Base-by-base conservation (phyloP, 2,888 invertebrate species). In the Agrenia bidenticulata region DNA sequence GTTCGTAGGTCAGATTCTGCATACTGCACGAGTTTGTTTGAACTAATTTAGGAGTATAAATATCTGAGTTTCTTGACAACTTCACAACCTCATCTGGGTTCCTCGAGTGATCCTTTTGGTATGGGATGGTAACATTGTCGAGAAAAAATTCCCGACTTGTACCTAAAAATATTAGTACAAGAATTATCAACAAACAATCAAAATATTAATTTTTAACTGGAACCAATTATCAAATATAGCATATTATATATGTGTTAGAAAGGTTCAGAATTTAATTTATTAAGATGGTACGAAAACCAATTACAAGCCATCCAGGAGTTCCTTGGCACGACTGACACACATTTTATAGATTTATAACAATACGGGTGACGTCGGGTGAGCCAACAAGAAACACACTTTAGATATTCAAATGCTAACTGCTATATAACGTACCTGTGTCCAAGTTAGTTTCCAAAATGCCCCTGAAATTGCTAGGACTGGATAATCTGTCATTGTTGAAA, bases 371-470 rank as follows among this genome's bases (percentile, higher is more conserved):
- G n/a, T n/a, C n/a, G n/a, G n/a, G n/a, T n/a, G n/a, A n/a, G n/a
- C n/a, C n/a, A n/a, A n/a, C n/a, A n/a, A n/a, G n/a, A n/a, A n/a
- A n/a, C n/a, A n/a, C n/a, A n/a, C n/a, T n/a, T n/a, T n/a, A n/a
- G n/a, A n/a, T n/a, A n/a, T n/a, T n/a, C n/a, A n/a, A n/a, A n/a
- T n/a, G n/a, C n/a, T n/a, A n/a, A n/a, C n/a, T n/a, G n/a, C n/a
- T n/a, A n/a, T n/a, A n/a, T 9, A 21, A 65, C 65, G 56, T 55
- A 73, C 73, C 73, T 69, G 85, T 86, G 89, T 92, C 92, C 82
- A 92, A 86, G 84, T 92, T 92, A 78, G 93, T 92, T 85, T 92
- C 92, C 82, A 92, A 89, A 84, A 92, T 85, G 81, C 91, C 90
- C 83, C 82, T 80, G 80, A 79, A 51, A 21, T 58, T 37, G 23